Percentiles rank a stretch among this genome's conserved stretches.
These are phyloP conservation scores for Alectoris magna DNA, from an alignment of 2,797 vertebrate genomes.

Conservation along the genomic window DNA sequence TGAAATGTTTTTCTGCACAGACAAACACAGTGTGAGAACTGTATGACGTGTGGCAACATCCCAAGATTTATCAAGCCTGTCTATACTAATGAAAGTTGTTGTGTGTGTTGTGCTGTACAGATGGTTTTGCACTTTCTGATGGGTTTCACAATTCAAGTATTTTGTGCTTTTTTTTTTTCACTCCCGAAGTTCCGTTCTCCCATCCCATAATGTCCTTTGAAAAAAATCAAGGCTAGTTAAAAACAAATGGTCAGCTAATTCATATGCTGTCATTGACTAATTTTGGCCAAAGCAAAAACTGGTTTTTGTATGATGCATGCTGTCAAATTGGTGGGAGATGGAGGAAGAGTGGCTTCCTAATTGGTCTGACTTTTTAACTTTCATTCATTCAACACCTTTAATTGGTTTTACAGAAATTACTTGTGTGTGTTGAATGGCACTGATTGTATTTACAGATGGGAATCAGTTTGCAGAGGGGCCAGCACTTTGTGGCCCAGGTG, in stretches of 20 bases:
- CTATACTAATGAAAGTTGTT: conserved; percentile 69
- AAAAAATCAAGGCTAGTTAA: conserved; percentile 12
- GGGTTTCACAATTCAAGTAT: conserved; percentile 43
- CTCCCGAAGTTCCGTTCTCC: neutral
- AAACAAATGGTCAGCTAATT: neutral
- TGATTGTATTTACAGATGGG: neutral
- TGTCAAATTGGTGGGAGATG: neutral
- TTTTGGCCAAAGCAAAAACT: neutral
- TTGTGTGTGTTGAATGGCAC: neutral
- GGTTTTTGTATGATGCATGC: neutral
- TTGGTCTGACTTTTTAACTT: neutral
- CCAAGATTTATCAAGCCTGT: conserved; percentile 72
- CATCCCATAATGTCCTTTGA: neutral
- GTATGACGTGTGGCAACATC: conserved; percentile 66
- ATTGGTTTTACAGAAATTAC: neutral
- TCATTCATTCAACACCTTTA: neutral
- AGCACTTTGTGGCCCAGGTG: neutral
- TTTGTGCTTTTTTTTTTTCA: neutral
- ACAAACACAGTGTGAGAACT: conserved; percentile 64
- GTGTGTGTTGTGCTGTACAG: conserved; percentile 49
- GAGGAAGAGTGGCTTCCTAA: neutral
- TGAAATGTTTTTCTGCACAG: conserved; percentile 66
- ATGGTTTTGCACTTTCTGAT: conserved; percentile 61
- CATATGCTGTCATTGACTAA: neutral
- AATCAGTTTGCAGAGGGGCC: neutral